Conservation (phyloP, 1,140 invertebrate species). For the Anastatus disparis region DNA sequence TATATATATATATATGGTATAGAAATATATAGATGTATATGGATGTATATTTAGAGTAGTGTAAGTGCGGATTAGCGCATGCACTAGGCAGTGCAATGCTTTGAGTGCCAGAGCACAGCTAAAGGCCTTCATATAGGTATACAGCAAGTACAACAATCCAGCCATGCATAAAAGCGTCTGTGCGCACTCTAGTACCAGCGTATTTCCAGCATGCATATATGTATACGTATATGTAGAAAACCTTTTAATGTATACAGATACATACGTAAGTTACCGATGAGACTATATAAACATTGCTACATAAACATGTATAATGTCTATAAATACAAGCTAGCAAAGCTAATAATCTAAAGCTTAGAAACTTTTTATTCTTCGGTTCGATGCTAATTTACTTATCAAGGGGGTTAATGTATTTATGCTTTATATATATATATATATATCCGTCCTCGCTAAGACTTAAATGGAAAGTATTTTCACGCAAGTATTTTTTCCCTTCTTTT, state of each 20-base stretch:
- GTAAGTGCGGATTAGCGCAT: slow-evolving; percentile 4
- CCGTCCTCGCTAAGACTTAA: too few species aligned
- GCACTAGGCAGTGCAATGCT: neutral
- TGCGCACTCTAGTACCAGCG: neutral
- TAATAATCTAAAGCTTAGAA: slow-evolving; percentile 47
- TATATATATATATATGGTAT: neutral
- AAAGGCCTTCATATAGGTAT: slow-evolving; percentile 15
- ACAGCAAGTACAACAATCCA: slow-evolving; percentile 18
- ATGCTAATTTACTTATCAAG: too few species aligned
- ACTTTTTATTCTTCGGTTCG: neutral
- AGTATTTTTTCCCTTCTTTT: too few species aligned
- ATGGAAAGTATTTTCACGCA: too few species aligned
- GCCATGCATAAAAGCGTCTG: slow-evolving; percentile 40
- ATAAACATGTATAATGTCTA: slow-evolving; percentile 43
- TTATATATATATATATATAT: too few species aligned
- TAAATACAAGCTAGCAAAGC: slow-evolving; percentile 49
- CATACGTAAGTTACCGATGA: too few species aligned
- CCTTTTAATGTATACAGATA: too few species aligned
- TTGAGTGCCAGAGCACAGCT: slow-evolving; percentile 7
- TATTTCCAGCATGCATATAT: neutral
- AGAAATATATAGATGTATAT: neutral
- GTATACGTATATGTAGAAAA: too few species aligned
- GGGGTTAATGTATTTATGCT: too few species aligned
- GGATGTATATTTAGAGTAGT: neutral
- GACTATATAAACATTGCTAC: slow-evolving; percentile 11